These are phyloP conservation scores for Sternotherus odoratus DNA, from an alignment of 2,797 vertebrate genomes.

Conservation along the genomic window DNA sequence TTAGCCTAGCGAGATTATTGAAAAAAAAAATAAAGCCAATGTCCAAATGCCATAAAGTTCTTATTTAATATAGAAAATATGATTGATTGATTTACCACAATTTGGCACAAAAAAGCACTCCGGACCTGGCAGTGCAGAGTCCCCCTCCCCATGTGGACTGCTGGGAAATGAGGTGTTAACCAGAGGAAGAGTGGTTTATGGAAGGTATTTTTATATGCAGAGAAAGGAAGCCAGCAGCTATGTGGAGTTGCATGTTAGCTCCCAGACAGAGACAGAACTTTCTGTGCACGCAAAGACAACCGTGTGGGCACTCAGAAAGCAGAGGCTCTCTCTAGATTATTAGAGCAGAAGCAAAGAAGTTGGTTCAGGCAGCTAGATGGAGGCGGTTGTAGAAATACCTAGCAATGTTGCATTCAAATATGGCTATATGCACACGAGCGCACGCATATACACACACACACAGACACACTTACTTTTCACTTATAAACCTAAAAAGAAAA, in stretches of 20 bases:
- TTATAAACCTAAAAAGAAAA: rapidly evolving
- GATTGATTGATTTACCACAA: not conserved
- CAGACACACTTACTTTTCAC: not conserved
- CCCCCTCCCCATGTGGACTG: constrained; percentile 57
- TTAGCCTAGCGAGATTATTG: constrained; percentile 80
- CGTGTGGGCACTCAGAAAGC: not conserved
- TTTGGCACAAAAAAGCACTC: constrained; percentile 50
- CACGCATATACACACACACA: rapidly evolving
- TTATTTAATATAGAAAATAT: not conserved
- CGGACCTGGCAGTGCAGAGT: constrained; percentile 10
- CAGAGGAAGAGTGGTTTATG: not conserved
- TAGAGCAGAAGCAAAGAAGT: not conserved
- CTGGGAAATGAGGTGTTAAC: constrained; percentile 4
- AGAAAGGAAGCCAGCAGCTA: not conserved
- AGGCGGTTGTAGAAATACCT: not conserved
- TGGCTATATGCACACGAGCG: rapidly evolving
- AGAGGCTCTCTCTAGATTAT: not conserved
- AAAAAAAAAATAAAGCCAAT: constrained; percentile 72
- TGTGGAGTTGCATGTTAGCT: constrained; percentile 18
- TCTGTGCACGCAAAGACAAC: not conserved
- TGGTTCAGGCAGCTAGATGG: not conserved
- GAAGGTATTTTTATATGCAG: constrained; percentile 32
- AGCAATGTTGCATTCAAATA: rapidly evolving
- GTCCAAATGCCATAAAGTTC: constrained; percentile 58
- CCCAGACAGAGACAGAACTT: constrained; percentile 30